These are phyloP conservation scores for Rhabditoides inermis DNA, from an alignment of 2,888 invertebrate genomes.

Conservation along the genomic window DNA sequence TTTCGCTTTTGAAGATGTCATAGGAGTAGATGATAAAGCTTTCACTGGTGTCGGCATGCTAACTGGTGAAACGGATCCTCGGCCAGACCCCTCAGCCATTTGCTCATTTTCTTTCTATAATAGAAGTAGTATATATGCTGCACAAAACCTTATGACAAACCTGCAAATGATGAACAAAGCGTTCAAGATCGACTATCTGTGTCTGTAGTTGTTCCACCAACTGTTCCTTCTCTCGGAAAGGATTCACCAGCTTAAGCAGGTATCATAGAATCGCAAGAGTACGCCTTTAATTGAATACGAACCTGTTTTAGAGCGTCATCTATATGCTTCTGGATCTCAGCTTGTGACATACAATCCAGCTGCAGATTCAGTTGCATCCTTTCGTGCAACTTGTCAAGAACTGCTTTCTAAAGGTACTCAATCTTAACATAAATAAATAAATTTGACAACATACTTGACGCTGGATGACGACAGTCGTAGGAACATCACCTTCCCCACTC, in stretches of 20 bases:
- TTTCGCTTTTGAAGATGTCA: constrained; percentile 14
- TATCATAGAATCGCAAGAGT: neutral
- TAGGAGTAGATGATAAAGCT: no score
- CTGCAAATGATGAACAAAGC: constrained; percentile 89
- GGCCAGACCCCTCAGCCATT: no score
- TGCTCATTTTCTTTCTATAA: no score
- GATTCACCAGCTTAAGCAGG: constrained; percentile 69
- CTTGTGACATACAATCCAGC: constrained; percentile 67
- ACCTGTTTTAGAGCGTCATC: constrained; percentile 78
- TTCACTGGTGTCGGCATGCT: no score
- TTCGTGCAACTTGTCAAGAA: constrained; percentile 44
- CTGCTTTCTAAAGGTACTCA: constrained; percentile 67
- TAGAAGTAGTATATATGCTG: no score
- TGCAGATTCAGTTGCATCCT: constrained; percentile 74
- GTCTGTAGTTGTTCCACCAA: constrained; percentile 87
- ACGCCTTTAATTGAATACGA: neutral
- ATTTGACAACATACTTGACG: constrained; percentile 68
- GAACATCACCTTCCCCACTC: constrained; percentile 53
- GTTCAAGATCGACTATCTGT: constrained; percentile 90
- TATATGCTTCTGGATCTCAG: constrained; percentile 77
- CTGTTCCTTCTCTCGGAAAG: constrained; percentile 89
- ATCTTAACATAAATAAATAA: constrained; percentile 74
- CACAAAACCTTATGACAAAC: no score
- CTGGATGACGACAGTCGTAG: constrained; percentile 66
- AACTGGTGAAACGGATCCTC: no score